Percentiles rank a stretch among this genome's conserved stretches.
Conservation (phyloP, 2,888 invertebrate genomes). For the Eremobia ochroleuca region DNA sequence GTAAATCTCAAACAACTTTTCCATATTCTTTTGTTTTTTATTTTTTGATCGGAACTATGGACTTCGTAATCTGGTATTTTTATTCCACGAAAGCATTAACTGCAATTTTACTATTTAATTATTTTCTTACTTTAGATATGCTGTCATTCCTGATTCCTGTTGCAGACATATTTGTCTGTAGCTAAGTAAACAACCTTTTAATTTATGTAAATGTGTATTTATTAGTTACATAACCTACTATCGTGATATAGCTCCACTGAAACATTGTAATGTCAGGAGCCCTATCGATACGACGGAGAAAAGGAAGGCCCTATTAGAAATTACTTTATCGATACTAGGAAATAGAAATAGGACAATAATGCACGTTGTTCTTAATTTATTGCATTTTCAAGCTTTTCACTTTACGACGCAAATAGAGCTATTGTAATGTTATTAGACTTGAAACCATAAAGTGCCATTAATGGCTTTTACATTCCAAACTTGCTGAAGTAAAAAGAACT, state of each 20-base stretch:
- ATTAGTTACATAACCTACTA: too few species aligned
- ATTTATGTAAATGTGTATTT: neutral
- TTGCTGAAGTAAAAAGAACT: constrained; percentile 12
- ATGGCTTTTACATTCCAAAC: constrained; percentile 13
- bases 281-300: neutral
- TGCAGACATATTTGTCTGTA: constrained; percentile 3
- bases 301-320: neutral
- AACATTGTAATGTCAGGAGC: neutral
- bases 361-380: constrained; percentile 23
- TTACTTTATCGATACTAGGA: neutral
- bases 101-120: constrained; percentile 13
- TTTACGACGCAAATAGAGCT: constrained; percentile 35
- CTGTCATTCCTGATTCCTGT: neutral
- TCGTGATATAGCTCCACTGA: neutral
- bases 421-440: constrained; percentile 30
- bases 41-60: neutral
- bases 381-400: constrained; percentile 19
- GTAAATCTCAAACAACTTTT: constrained; percentile 1
- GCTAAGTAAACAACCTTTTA: neutral
- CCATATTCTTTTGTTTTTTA: neutral
- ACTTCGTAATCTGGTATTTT: neutral
- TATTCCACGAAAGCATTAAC: neutral
- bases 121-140: neutral
- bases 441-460: constrained; percentile 32
- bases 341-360: constrained; percentile 13